Evolutionary conservation across 2,113 vertebrate genomes (phyloP), one percentile per base, ranked within the genome.

Genomic region (Nettapus auritus): DNA sequence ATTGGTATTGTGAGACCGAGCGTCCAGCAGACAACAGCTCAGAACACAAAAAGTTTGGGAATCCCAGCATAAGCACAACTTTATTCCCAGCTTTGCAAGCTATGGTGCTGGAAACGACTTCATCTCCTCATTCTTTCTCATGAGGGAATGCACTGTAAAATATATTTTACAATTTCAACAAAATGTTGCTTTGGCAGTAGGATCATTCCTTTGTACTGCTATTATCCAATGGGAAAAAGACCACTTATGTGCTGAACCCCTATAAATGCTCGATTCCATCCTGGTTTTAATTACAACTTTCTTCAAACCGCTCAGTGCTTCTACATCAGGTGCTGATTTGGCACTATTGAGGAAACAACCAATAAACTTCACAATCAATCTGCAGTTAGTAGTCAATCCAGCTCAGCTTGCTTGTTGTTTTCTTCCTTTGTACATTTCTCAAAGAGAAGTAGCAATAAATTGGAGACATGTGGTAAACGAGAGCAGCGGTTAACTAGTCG

Each of bases 311-410:
- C 68, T 95, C 69, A 80, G 52, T 85, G 88, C 75, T 92, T 88
- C 93, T 97, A 92, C 75, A 94, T 97, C 89, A 96, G 96, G 94
- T 96, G 88, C 76, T 94, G 94, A 97, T 97, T 97, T 91, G 87
- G 88, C 86, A 93, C 86, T 82, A 84, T 95, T 86, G 91, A 97
- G 96, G 89, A 97, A 98, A 96, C 92, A 97, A 96, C 85, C 94
- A 94, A 95, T 94, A 97, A 96, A 97, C 82, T 96, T 96, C 94
- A 96, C 91, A 95, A 97, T 96, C 95, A 97, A 97, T 97, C 90
- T 95, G 90, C 95, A 96, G 81, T 95, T 78, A 96, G 91, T 63
- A 96, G 85, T 92, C 93, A 97, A 83, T 86, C 88, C 75, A 82
- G 71, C 69, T 97, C 13, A 8, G 80, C 64, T 90, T 85, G 67